Evolutionary conservation across 2,113 vertebrate species (phyloP).

Genomic region (Chinchilla lanigera): DNA sequence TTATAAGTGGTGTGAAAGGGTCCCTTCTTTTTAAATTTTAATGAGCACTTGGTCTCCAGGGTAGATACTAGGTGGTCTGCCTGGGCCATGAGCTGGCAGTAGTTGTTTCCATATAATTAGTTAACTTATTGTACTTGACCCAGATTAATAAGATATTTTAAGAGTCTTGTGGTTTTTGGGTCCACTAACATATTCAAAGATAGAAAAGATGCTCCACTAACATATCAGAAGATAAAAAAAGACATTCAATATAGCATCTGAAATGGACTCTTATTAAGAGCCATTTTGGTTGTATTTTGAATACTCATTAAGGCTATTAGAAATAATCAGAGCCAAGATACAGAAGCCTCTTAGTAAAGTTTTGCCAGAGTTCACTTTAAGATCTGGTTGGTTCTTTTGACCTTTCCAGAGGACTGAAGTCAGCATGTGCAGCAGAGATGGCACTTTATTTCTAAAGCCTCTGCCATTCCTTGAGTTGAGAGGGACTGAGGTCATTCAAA

Average conservation of each 20-base stretch:
- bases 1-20: not conserved
- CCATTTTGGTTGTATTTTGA: not conserved
- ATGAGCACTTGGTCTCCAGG: not conserved
- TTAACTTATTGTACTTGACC: not conserved
- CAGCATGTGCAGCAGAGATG: not conserved
- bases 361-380: not conserved
- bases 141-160: not conserved
- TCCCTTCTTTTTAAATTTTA: not conserved
- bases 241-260: not conserved
- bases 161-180: not conserved
- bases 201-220: not conserved
- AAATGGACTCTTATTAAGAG: not conserved
- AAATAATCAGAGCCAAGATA: not conserved
- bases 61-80: not conserved
- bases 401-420: not conserved
- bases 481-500: not conserved
- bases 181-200: not conserved
- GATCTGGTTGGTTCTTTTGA: not conserved
- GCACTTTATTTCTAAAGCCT: not conserved
- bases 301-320: not conserved
- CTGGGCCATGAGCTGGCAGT: not conserved
- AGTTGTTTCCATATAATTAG: not conserved
- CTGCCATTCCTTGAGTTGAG: not conserved
- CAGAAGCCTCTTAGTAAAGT: not conserved
- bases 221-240: not conserved